A percentile compares a stretch with the other conserved stretches of the same genome.
These are phyloP conservation scores for Euzophera pinguis DNA, from an alignment of 2,888 invertebrate species.

Conservation along the genomic window DNA sequence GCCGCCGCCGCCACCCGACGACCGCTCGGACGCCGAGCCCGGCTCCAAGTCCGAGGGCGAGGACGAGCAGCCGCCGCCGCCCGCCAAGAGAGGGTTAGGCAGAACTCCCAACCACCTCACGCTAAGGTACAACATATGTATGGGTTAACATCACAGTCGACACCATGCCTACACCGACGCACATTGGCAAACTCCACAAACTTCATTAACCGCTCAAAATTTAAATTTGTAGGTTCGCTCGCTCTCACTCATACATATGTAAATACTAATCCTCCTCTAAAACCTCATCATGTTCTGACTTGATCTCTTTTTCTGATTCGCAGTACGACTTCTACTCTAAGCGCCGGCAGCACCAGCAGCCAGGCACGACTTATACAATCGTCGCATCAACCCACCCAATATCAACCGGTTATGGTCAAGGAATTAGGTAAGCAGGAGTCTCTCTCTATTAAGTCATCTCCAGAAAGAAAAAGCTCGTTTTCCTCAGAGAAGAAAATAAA, in stretches of 20 bases:
- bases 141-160: constrained; percentile 36
- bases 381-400: constrained; percentile 94
- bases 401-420: constrained; percentile 92
- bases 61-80: constrained; percentile 86
- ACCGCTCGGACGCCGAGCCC: constrained; percentile 71
- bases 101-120: constrained; percentile 96
- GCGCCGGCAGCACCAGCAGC: constrained; percentile 95
- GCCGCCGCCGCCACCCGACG: constrained; percentile 59
- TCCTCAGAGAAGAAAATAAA: constrained; percentile 61
- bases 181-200: constrained; percentile 33
- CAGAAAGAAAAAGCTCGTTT: constrained; percentile 54
- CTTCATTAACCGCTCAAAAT: constrained; percentile 33
- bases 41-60: constrained; percentile 94
- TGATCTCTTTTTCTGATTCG: constrained; percentile 31
- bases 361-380: constrained; percentile 96
- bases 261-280: constrained; percentile 27
- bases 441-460: constrained; percentile 75
- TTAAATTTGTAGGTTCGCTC: constrained; percentile 17
- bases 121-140: constrained; percentile 82
- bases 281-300: neutral
- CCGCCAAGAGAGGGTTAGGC: constrained; percentile 85
- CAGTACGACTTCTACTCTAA: constrained; percentile 96
- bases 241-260: constrained; percentile 65
- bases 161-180: constrained; percentile 30
- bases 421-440: constrained; percentile 90